phyloP scores from a whole-genome alignment of 2,797 vertebrate species.

The Cyclopterus lumpus region DNA sequence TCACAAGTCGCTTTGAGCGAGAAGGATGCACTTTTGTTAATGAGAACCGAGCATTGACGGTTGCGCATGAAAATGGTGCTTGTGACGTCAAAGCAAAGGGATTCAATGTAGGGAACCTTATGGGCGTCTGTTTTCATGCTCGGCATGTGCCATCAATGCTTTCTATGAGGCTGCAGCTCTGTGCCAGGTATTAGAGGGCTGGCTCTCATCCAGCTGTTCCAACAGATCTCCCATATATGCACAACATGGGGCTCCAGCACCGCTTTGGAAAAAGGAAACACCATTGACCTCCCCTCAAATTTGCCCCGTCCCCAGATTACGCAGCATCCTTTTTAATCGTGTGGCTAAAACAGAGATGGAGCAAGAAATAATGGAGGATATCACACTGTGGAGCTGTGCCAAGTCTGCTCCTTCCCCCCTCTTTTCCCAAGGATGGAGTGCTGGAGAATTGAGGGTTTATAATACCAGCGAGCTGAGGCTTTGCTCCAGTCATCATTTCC shows the following conservation, averaged over 20 bases:
- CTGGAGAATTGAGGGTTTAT: conserved; percentile 77
- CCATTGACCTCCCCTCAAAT: conserved; percentile 57
- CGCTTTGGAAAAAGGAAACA: conserved; percentile 32
- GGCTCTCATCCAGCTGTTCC: conserved; percentile 56
- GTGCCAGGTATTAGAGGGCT: conserved; percentile 43
- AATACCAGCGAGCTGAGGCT: conserved; percentile 78
- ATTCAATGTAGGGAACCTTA: conserved; percentile 46
- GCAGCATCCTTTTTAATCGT: conserved; percentile 71
- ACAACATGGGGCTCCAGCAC: conserved; percentile 38
- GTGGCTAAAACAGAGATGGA: conserved; percentile 60
- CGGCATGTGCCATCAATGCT: conserved; percentile 48
- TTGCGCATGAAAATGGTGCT: conserved; percentile 24
- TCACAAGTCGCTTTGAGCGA: conserved; percentile 5
- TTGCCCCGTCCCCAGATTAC: conserved; percentile 56
- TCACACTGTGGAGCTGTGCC: conserved; percentile 67
- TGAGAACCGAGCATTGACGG: conserved; percentile 16
- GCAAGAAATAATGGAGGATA: conserved; percentile 72
- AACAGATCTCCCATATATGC: conserved; percentile 55
- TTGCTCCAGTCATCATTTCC: conserved; percentile 86
- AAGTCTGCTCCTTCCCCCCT: conserved; percentile 57
- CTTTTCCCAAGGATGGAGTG: conserved; percentile 59
- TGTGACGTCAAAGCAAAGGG: conserved; percentile 10
- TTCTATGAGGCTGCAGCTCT: conserved; percentile 17
- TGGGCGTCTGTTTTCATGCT: conserved; percentile 42
- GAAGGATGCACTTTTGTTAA: conserved; percentile 7